Percentiles rank a stretch among this genome's conserved stretches.
phyloP scores from a whole-genome alignment of 1,140 invertebrate genomes.

The Drosophila guanche region DNA sequence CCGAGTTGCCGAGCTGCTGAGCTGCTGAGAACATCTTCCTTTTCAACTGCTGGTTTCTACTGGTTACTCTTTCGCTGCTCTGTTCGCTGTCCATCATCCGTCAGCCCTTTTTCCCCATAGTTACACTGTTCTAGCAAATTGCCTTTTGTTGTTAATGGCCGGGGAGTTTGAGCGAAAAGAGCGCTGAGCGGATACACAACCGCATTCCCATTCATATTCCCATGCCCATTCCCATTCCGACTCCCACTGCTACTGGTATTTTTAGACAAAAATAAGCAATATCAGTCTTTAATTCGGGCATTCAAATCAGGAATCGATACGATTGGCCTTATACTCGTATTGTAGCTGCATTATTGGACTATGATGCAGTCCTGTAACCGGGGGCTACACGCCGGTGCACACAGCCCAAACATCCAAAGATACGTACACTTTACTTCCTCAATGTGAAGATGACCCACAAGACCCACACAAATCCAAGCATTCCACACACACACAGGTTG shows the following conservation, averaged over 20 bases:
- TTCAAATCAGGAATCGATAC: too few relatives aligned
- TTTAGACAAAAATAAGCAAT: too few relatives aligned
- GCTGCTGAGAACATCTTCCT: too few relatives aligned
- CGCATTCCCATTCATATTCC: too few relatives aligned
- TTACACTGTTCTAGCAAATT: slow-evolving; percentile 27
- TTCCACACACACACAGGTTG: background rate
- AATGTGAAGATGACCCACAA: slow-evolving; percentile 27
- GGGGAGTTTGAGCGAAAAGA: background rate
- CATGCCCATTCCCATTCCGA: too few relatives aligned
- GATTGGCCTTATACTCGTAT: too few relatives aligned
- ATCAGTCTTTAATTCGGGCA: too few relatives aligned
- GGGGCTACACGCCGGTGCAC: background rate
- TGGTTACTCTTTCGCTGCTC: slow-evolving; percentile 2
- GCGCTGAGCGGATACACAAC: too few relatives aligned
- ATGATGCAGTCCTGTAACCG: too few relatives aligned
- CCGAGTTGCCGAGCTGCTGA: too few relatives aligned
- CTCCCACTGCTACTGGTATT: too few relatives aligned
- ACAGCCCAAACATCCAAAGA: background rate
- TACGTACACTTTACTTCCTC: slow-evolving; percentile 26
- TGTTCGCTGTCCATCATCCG: slow-evolving; percentile 44
- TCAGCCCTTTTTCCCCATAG: slow-evolving; percentile 25
- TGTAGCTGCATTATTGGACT: too few relatives aligned
- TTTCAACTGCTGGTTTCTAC: background rate
- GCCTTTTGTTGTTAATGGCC: slow-evolving; percentile 43
- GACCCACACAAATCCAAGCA: background rate